Base-by-base conservation (phyloP, 2,888 invertebrate species). In the Acrobasis consociella region DNA sequence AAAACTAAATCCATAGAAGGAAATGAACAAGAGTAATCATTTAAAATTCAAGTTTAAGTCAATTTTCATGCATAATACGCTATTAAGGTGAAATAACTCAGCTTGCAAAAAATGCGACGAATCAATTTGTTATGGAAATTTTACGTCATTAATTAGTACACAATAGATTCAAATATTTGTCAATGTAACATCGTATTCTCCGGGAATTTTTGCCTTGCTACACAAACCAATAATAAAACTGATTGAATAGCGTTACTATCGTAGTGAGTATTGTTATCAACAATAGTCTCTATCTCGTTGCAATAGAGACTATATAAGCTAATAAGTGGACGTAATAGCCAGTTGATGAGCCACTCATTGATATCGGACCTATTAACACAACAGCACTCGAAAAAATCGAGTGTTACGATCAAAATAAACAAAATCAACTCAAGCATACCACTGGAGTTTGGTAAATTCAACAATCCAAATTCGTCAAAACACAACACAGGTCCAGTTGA, bases 401-500 rank as follows among this genome's bases (percentile, higher is more conserved):
- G 22, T 50, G 61, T 52, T 42, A 55, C 46, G 42, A 65, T 67
- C 60, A 71, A 81, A 80, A 81, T 75, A 84, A 85, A 84, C 80
- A 78, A 81, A 81, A 79, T 74, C 76, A 77, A 77, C 76, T 77
- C 75, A 74, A 31, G 71, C 72, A 71, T 74, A 70, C 70, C 79
- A 56, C 17, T 56, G 72, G 74, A 74, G 73, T 72, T 67, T 78
- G 69, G 65, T 65, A 75, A 80, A 75, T 65, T 67, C 55, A 76
- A 83, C 84, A 88, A 88, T 88, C 88, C 88, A 83, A 81, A 73
- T 67, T 75, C 75, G 74, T 70, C 73, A 71, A 72, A 75, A 74
- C 76, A 69, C 69, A 72, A 70, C 75, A 79, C 76, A 72, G 71
- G 22, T 77, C 73, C 72, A 71, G 70, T 74, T 72, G 76, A 80